These are phyloP conservation scores for Bombus sibiricus DNA, from an alignment of 1,140 invertebrate species.

Conservation along the genomic window DNA sequence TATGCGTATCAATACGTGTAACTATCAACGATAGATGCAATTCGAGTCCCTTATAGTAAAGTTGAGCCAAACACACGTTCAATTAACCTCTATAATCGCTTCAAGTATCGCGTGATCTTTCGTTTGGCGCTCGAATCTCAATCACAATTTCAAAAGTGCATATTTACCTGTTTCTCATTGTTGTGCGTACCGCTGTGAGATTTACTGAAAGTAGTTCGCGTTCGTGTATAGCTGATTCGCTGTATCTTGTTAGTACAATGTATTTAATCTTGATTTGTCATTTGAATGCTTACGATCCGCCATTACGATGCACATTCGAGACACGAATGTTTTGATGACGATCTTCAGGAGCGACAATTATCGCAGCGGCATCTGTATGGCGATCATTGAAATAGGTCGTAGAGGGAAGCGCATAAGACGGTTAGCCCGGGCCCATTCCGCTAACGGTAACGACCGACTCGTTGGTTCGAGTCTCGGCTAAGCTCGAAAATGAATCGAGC, in stretches of 20 bases:
- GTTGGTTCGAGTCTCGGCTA: conserved; percentile 82
- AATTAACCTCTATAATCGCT: background rate
- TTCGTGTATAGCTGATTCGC: background rate
- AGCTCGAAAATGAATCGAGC: conserved; percentile 65
- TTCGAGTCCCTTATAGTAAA: no score
- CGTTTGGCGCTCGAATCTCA: background rate
- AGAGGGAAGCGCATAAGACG: conserved; percentile 69
- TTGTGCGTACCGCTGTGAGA: background rate
- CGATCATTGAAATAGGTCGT: conserved; percentile 82
- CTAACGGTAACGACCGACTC: conserved; percentile 82
- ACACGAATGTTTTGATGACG: background rate
- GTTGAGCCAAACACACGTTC: no score
- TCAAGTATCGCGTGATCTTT: background rate
- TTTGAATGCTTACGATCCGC: background rate
- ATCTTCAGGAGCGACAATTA: conserved; percentile 76
- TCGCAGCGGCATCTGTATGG: conserved; percentile 82
- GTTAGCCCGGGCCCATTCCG: conserved; percentile 76
- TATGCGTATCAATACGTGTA: background rate
- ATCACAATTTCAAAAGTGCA: background rate
- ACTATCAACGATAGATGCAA: background rate
- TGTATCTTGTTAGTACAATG: background rate
- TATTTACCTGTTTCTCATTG: background rate
- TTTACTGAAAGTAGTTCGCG: background rate
- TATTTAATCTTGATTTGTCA: background rate
- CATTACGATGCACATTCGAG: background rate